phyloP scores from a whole-genome alignment of 2,888 invertebrate species.

The Muschampia plurimacula region DNA sequence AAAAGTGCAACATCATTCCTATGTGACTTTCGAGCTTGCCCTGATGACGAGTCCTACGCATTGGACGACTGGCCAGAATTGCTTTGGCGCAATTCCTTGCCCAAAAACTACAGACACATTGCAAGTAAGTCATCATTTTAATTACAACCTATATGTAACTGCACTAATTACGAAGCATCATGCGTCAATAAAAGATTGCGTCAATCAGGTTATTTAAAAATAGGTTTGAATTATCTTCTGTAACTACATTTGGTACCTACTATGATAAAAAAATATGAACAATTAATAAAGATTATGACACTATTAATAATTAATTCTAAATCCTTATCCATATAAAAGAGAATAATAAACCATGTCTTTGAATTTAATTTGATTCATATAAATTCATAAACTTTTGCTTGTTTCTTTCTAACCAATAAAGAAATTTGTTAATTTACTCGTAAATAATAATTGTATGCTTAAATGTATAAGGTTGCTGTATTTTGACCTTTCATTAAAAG shows the following conservation, averaged over 20 bases:
- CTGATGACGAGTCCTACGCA: constrained; percentile 90
- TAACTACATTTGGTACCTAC: neutral
- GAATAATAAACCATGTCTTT: too few relatives aligned
- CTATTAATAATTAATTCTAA: too few relatives aligned
- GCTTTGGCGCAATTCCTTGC: constrained; percentile 92
- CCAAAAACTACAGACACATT: constrained; percentile 89
- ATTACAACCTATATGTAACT: neutral
- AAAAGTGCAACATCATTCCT: constrained; percentile 89
- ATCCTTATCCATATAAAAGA: too few relatives aligned
- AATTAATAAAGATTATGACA: too few relatives aligned
- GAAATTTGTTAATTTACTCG: too few relatives aligned
- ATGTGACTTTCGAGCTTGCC: constrained; percentile 91
- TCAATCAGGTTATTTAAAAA: neutral
- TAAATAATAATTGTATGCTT: too few relatives aligned
- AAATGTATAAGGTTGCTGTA: too few relatives aligned
- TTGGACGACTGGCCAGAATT: constrained; percentile 92
- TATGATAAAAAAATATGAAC: too few relatives aligned
- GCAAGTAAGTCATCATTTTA: constrained; percentile 81
- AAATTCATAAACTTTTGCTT: too few relatives aligned
- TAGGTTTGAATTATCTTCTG: neutral
- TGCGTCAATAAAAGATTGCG: neutral
- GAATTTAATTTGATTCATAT: too few relatives aligned
- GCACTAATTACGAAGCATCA: neutral
- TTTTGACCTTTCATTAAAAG: too few relatives aligned
- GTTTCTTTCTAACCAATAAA: too few relatives aligned